Evolutionary conservation across 2,113 vertebrate species (phyloP).

Genomic region (Archocentrus centrarchus): DNA sequence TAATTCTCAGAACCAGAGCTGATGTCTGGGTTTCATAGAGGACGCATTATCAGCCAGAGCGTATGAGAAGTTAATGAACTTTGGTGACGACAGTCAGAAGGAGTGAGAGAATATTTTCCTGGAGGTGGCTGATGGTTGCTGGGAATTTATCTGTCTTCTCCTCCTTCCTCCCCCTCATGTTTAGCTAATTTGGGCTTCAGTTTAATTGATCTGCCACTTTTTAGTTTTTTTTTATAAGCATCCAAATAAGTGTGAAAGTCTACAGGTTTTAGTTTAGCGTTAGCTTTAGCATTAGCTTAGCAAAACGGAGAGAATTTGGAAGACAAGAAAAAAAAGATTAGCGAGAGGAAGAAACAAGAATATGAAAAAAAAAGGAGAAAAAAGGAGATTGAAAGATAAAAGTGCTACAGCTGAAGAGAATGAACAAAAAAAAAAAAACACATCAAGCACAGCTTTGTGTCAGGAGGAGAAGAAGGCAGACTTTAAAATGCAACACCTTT

Average conservation of each 20-base stretch:
- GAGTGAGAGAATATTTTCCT: conserved; percentile 28
- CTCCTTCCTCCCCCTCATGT: neutral
- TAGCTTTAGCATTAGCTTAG: neutral
- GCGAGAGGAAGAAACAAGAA: neutral
- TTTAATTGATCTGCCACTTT: neutral
- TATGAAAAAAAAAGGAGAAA: neutral
- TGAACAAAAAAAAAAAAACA: neutral
- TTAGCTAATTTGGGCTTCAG: neutral
- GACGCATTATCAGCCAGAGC: conserved; percentile 29
- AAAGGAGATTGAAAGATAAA: neutral
- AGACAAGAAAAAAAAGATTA: neutral
- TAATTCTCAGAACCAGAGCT: conserved; percentile 6
- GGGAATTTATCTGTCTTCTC: conserved; percentile 16
- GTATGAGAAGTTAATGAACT: conserved; percentile 58
- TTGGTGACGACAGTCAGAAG: conserved; percentile 43
- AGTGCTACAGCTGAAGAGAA: neutral
- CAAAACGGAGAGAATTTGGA: neutral
- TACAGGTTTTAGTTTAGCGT: neutral
- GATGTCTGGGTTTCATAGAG: conserved; percentile 34
- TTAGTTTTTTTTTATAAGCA: neutral
- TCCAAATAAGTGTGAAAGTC: neutral
- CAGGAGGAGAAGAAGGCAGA: neutral
- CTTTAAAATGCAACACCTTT: conserved; percentile 25
- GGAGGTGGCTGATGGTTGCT: conserved; percentile 39
- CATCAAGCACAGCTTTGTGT: neutral